phyloP scores from a whole-genome alignment of 2,113 vertebrate species.

The Odobenus rosmarus region DNA sequence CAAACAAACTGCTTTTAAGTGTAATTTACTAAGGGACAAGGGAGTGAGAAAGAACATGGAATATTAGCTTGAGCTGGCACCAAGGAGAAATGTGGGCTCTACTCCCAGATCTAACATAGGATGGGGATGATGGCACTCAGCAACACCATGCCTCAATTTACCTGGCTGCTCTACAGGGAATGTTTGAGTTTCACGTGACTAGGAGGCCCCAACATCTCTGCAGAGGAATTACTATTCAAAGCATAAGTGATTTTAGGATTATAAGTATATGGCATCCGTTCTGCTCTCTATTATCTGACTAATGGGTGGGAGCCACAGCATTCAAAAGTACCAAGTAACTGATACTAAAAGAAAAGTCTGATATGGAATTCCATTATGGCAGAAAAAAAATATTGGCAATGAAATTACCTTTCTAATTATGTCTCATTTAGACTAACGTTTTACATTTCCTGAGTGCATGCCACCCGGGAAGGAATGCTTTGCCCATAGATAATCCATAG shows the following conservation, averaged over 20 bases:
- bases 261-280: neutral
- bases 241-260: neutral
- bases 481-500: neutral
- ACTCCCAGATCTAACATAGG: neutral
- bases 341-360: neutral
- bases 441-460: neutral
- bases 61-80: neutral
- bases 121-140: conserved; percentile 2
- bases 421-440: neutral
- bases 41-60: neutral
- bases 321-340: neutral
- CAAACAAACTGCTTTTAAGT: neutral
- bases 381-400: neutral
- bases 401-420: conserved; percentile 47
- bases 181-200: neutral
- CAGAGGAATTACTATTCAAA: neutral
- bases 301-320: neutral
- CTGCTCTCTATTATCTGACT: conserved; percentile 11
- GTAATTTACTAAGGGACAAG: neutral
- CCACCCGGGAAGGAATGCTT: neutral
- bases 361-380: conserved; percentile 18
- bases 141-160: neutral
- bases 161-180: neutral
- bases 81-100: neutral
- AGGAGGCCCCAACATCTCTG: neutral